Evolutionary conservation across 2,113 vertebrate species (phyloP), one percentile per base, ranked within the genome.

Genomic region (Anoplopoma fimbria): DNA sequence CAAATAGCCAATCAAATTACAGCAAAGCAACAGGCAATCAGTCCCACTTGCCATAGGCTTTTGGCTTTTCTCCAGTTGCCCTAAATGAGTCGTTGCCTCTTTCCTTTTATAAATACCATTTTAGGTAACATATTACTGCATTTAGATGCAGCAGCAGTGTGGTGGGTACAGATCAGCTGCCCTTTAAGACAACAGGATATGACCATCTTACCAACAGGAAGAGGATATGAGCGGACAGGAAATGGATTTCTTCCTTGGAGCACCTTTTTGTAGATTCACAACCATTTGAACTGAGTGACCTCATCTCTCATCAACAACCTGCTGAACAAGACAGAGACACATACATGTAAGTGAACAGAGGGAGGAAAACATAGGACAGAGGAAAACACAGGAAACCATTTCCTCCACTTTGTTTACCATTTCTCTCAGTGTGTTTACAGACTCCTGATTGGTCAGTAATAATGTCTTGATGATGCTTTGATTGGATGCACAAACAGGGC

Each of bases 151-250:
- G 29, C 27, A 38, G 36, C 63, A 49, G 45, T 1, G 36, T 13
- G 53, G 27, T 27, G 25, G 53, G 12, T 27, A 4, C n/a, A 7
- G 7, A 47, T 29, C 38, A 62, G 69, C 45, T 31, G 53, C 2
- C 42, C 70, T 45, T 9, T 3, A 21, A 69, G 53, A 71, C 61
- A 36, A 71, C 81, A 89, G 87, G 88, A 88, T 0, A 58, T 69
- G 34, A 85, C 69, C 65, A n/a, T 62, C 55, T 31, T 34, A 5
- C 61, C 25, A 2, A 49, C 87, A 86, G 85, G 85, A 86, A 84
- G 47, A 58, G 79, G 83, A 82, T 7, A 55, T 3, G 55, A n/a
- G 42, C 69, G 0, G 19, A 68, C 82, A 70, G 90, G 85, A 92
- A 92, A 34, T 57, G 47, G 45, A 45, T 4, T 14, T 65, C 68